Base-by-base conservation (phyloP, 2,113 vertebrate genomes). In the Turdus rufiventris region DNA sequence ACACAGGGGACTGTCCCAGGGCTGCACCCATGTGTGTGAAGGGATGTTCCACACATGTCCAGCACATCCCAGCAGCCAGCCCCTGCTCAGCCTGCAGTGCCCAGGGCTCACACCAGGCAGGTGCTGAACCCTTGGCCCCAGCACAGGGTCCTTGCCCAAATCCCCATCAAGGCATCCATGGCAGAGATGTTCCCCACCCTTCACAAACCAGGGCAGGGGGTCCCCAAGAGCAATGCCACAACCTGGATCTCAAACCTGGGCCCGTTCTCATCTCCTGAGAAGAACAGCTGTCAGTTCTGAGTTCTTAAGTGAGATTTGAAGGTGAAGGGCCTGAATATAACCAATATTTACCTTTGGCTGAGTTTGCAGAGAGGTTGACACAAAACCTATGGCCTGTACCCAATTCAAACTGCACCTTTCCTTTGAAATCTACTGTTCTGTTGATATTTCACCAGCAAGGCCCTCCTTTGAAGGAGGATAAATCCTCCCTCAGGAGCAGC, bases 21-120 rank as follows among this genome's bases (percentile, higher is more conserved):
- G 16, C 3, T 16, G 8, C 4, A 10, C 10, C 7, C 9, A 5
- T 3, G 14, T 19, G 47, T 53, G 24, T 50, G 48, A 15, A 47
- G 45, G 45, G 45, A 13, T 24, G 21, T 47, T 47, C 21, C 45
- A 47, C 11, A 10, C 48, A 25, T 3, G 24, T 34, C 57, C 70
- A 50, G 45, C 19, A 18, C 4, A 0, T n/a, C 31, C 48, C 62
- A 56, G 13, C 56, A 65, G 47, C 34, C 3, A 2, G 4, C 0
- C 33, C 28, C 12, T 26, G 57, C 38, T 9, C 51, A 45, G 2
- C 18, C 38, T 26, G 23, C 45, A 79, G 40, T 13, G 57, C 16
- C 11, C 62, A 82, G 40, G 16, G 43, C 60, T 75, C 18, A 0
- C 10, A 24, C 6, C 61, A 67, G 20, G 13, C n/a, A 78, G 50